phyloP scores from a whole-genome alignment of 2,113 vertebrate species.

The Eclectus roratus region DNA sequence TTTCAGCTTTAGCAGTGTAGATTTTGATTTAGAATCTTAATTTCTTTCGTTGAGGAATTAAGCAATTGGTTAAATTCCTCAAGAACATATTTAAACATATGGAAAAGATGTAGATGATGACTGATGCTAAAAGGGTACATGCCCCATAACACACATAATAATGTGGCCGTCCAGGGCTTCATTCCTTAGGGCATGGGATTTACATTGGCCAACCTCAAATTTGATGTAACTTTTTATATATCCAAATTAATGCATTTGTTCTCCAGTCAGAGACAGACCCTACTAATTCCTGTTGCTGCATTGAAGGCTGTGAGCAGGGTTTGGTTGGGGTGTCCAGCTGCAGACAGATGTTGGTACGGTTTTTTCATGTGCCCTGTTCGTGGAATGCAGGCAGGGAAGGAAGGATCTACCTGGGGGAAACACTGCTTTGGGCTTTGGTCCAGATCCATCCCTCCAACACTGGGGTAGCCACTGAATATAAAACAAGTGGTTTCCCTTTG shows the following conservation, averaged over 20 bases:
- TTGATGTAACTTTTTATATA: background rate
- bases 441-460: rapidly evolving
- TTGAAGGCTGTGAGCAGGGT: background rate
- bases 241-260: constrained; percentile 35
- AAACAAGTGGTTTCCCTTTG: background rate
- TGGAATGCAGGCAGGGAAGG: background rate
- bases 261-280: background rate
- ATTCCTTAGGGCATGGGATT: constrained; percentile 5
- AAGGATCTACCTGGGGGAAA: background rate
- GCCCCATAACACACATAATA: constrained; percentile 39
- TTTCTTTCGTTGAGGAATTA: constrained; percentile 32
- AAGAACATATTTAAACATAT: background rate
- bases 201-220: constrained; percentile 25
- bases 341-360: background rate
- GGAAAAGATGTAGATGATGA: background rate
- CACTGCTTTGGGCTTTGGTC: background rate
- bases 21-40: background rate
- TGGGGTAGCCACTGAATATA: rapidly evolving
- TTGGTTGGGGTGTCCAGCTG: background rate
- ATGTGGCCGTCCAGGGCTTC: background rate
- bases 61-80: background rate
- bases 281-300: background rate
- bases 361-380: rapidly evolving
- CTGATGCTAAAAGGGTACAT: background rate
- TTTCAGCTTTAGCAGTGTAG: background rate